A percentile compares a stretch with the other conserved stretches of the same genome.
phyloP scores from a whole-genome alignment of 1,140 invertebrate genomes.

The Drosophila novamexicana region DNA sequence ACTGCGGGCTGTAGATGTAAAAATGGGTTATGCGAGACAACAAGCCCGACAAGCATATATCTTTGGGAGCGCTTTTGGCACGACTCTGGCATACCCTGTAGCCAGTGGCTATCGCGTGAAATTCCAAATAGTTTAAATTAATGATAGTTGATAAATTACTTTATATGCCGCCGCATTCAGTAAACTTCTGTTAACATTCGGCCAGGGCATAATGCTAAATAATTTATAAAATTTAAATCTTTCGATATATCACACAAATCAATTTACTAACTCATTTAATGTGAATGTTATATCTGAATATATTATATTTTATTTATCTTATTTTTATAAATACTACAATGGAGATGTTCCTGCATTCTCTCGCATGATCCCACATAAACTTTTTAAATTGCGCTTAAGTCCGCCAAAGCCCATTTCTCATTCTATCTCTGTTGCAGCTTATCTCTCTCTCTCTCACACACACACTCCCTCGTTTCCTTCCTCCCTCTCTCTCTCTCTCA shows the following conservation, averaged over 20 bases:
- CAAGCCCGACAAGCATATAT: neutral
- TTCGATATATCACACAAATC: too few species aligned
- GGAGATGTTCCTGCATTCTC: neutral
- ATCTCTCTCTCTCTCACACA: neutral
- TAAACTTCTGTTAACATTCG: too few species aligned
- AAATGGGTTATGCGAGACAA: neutral
- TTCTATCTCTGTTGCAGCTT: slow-evolving; percentile 11
- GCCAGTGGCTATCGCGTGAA: neutral
- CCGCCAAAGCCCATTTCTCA: slow-evolving; percentile 7
- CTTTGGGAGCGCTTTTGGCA: too few species aligned
- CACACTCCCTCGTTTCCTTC: neutral
- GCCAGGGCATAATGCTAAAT: too few species aligned
- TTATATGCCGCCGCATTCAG: too few species aligned
- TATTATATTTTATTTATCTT: neutral
- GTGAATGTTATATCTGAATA: too few species aligned
- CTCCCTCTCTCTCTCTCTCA: slow-evolving; percentile 18
- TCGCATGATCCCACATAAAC: slow-evolving; percentile 3
- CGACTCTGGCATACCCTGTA: neutral
- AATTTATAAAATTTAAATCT: too few species aligned
- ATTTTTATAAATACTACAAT: too few species aligned
- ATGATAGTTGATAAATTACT: too few species aligned
- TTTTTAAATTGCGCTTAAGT: slow-evolving; percentile 30
- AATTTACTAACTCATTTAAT: too few species aligned
- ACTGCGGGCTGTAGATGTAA: neutral
- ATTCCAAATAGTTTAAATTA: too few species aligned